These are phyloP conservation scores for Papilio dardanus DNA, from an alignment of 1,140 invertebrate species.

Conservation along the genomic window DNA sequence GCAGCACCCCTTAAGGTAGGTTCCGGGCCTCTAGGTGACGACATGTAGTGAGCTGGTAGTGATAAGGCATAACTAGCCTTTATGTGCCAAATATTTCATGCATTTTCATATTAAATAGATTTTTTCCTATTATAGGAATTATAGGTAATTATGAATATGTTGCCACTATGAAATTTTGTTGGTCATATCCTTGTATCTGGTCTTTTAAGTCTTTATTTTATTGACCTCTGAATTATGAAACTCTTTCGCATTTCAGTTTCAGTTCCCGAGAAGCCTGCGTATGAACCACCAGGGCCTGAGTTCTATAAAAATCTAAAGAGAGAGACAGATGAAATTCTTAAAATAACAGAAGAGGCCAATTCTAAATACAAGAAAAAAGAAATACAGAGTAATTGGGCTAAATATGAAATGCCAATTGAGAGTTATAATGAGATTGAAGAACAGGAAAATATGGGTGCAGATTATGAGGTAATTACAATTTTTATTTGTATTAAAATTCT, in stretches of 20 bases:
- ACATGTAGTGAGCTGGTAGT: too few species aligned
- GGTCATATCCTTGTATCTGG: too few species aligned
- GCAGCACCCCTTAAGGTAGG: too few species aligned
- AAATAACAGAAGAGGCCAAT: constrained; percentile 74
- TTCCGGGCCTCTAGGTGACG: too few species aligned
- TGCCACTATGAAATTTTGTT: too few species aligned
- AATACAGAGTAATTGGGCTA: constrained; percentile 78
- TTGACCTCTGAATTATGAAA: neutral
- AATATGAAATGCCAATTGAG: constrained; percentile 78
- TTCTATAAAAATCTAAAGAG: constrained; percentile 74
- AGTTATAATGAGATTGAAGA: constrained; percentile 78
- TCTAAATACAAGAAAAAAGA: constrained; percentile 79
- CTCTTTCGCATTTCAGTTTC: constrained; percentile 40
- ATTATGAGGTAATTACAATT: constrained; percentile 67
- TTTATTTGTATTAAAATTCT: neutral
- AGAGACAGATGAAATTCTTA: constrained; percentile 77
- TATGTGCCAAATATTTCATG: too few species aligned
- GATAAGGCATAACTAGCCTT: too few species aligned
- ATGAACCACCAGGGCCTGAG: constrained; percentile 70
- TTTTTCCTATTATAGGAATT: too few species aligned
- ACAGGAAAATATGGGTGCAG: constrained; percentile 73
- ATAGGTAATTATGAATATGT: too few species aligned
- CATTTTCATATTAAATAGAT: too few species aligned
- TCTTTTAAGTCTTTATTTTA: neutral
- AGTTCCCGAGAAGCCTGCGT: constrained; percentile 58